Evolutionary conservation across 2,888 invertebrate species (phyloP).

Genomic region (Stomorhina lunata): DNA sequence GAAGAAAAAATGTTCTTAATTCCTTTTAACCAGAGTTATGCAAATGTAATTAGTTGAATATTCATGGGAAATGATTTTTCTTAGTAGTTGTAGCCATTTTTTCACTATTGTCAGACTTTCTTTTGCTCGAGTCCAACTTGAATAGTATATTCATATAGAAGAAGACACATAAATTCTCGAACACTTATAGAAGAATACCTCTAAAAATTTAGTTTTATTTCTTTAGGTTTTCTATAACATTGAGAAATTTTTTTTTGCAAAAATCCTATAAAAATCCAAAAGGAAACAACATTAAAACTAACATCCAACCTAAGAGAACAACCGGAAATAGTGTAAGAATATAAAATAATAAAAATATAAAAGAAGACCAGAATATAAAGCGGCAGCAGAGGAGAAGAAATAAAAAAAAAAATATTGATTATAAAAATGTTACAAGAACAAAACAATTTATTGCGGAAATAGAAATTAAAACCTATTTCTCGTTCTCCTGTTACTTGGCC

Average conservation of each 20-base stretch:
- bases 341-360: constrained; percentile 37
- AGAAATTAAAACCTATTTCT: constrained; percentile 63
- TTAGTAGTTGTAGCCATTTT: constrained; percentile 47
- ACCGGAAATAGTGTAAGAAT: constrained; percentile 55
- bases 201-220: background rate
- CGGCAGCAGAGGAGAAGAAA: no score
- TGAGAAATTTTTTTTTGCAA: constrained; percentile 14
- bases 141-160: background rate
- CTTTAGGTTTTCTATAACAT: background rate
- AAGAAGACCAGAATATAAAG: constrained; percentile 14
- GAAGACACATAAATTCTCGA: background rate
- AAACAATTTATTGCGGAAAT: constrained; percentile 64
- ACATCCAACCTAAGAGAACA: constrained; percentile 56
- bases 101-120: constrained; percentile 44
- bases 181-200: background rate
- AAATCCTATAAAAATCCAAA: background rate
- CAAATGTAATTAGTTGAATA: constrained; percentile 66
- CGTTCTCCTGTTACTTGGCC: constrained; percentile 41
- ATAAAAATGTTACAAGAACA: constrained; percentile 62
- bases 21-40: constrained; percentile 61
- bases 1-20: constrained; percentile 45
- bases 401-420: no score
- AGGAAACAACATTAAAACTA: constrained; percentile 22
- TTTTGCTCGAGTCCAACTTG: background rate
- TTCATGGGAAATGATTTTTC: constrained; percentile 61